A percentile compares a stretch with the other conserved stretches of the same genome.
Evolutionary conservation across 2,797 vertebrate genomes (phyloP).

Genomic region (Anguilla anguilla): DNA sequence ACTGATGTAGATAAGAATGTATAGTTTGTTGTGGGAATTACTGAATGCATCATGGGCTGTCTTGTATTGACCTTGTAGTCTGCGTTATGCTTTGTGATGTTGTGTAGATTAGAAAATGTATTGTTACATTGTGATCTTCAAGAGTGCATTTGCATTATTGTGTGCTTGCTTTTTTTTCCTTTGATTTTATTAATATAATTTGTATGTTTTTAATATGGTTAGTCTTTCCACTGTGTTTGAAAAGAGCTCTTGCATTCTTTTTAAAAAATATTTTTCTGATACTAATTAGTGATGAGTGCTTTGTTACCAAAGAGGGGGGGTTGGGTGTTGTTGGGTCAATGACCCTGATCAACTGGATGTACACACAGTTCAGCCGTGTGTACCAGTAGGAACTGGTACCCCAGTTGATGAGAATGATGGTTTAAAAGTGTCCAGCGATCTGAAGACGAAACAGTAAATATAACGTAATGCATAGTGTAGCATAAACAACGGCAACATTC

Average conservation of each 20-base stretch:
- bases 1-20: slow-evolving; percentile 48
- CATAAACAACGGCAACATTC: background rate
- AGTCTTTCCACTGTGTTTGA: slow-evolving; percentile 6
- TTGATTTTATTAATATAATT: slow-evolving; percentile 43
- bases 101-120: slow-evolving; percentile 28
- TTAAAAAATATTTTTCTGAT: background rate
- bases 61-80: slow-evolving; percentile 50
- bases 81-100: slow-evolving; percentile 47
- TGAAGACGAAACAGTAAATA: background rate
- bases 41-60: slow-evolving; percentile 43
- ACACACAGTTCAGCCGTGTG: background rate
- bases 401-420: background rate
- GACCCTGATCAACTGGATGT: background rate
- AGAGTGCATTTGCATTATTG: slow-evolving; percentile 53
- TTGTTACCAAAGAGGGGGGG: background rate
- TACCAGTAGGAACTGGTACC: background rate
- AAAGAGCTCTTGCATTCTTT: background rate
- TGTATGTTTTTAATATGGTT: background rate
- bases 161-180: slow-evolving; percentile 45
- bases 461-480: background rate
- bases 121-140: background rate
- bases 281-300: background rate
- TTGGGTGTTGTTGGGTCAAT: background rate
- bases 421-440: background rate
- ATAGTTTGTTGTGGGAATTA: slow-evolving; percentile 57